These are phyloP conservation scores for Rhopalosiphum padi DNA, from an alignment of 1,140 invertebrate genomes.

Conservation along the genomic window DNA sequence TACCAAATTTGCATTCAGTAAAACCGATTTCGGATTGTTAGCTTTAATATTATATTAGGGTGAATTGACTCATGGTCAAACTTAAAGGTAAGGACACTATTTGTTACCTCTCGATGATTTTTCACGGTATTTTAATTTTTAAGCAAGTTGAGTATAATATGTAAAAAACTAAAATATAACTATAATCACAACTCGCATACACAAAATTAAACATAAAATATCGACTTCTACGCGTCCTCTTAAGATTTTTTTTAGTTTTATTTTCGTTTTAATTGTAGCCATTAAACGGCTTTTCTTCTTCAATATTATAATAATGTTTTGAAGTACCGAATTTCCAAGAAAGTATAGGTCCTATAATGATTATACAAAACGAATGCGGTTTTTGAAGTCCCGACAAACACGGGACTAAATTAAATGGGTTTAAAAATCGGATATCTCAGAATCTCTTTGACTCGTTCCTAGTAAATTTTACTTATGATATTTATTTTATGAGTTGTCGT, in stretches of 20 bases:
- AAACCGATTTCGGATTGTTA: no score
- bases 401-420: background rate
- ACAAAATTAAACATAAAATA: no score
- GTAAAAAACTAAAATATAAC: no score
- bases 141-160: no score
- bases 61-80: no score
- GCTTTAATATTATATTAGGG: no score
- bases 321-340: background rate
- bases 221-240: no score
- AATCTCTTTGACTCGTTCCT: background rate
- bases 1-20: no score
- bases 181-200: no score
- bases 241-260: background rate
- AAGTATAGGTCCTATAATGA: background rate
- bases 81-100: no score
- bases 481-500: constrained; percentile 11
- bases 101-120: no score
- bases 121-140: no score
- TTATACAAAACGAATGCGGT: background rate
- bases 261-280: background rate
- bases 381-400: background rate
- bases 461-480: background rate
- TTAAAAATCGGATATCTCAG: background rate
- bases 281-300: background rate
- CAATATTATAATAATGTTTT: background rate